Percentiles rank a stretch among this genome's conserved stretches.
Conservation (phyloP, 2,797 vertebrate genomes). For the Sternotherus odoratus region DNA sequence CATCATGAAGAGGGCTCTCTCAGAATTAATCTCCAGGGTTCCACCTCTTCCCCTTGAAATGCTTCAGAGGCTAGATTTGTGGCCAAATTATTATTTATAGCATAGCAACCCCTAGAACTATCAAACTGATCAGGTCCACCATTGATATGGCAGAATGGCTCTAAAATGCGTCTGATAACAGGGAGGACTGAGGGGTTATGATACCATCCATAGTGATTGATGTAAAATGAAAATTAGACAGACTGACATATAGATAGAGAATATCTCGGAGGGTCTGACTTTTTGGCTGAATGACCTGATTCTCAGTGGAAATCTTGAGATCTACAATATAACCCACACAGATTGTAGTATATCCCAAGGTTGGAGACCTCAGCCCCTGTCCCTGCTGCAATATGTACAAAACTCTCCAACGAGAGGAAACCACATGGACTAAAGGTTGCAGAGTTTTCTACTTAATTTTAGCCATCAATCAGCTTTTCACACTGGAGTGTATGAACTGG, state of each 20-base stretch:
- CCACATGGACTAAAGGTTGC: not conserved
- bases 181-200: not conserved
- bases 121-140: not conserved
- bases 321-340: not conserved
- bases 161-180: not conserved
- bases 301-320: not conserved
- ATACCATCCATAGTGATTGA: accelerated
- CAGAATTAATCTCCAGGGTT: not conserved
- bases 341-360: not conserved
- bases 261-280: not conserved
- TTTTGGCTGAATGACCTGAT: not conserved
- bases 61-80: not conserved
- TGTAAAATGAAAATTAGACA: not conserved
- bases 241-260: accelerated
- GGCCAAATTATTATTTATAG: not conserved
- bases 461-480: not conserved
- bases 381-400: not conserved
- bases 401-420: not conserved
- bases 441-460: not conserved
- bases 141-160: not conserved
- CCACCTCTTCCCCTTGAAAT: not conserved
- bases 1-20: not conserved
- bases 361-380: not conserved
- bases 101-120: not conserved
- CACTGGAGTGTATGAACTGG: not conserved